phyloP scores from a whole-genome alignment of 2,113 vertebrate species.

The Epinephelus cyanopodus region DNA sequence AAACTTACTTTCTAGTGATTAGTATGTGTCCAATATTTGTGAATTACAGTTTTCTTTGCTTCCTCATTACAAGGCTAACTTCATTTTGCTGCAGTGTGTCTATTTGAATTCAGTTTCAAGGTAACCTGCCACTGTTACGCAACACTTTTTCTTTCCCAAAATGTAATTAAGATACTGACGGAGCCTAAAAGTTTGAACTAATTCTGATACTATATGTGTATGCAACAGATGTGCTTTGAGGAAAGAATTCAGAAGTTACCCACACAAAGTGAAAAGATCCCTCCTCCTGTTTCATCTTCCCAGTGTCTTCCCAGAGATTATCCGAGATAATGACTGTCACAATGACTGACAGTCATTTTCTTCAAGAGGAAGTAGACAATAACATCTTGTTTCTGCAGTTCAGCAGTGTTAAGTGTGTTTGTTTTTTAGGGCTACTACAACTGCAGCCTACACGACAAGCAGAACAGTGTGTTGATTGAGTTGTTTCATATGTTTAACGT shows the following conservation, averaged over 20 bases:
- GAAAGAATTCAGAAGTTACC: not conserved
- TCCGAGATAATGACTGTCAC: conserved; percentile 24
- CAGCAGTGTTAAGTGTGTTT: not conserved
- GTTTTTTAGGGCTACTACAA: not conserved
- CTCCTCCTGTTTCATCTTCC: not conserved
- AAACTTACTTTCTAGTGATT: not conserved
- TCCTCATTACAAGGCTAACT: not conserved
- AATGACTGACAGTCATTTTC: conserved; percentile 16
- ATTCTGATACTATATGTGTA: not conserved
- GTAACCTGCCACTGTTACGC: not conserved
- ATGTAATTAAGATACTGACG: not conserved
- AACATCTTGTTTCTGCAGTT: conserved; percentile 4
- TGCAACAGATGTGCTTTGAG: not conserved
- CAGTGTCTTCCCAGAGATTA: too few species aligned
- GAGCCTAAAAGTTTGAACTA: not conserved
- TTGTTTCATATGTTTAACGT: not conserved
- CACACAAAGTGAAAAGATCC: not conserved
- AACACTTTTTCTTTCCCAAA: not conserved
- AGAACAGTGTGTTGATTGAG: not conserved
- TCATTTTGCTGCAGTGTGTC: not conserved
- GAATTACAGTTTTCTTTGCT: not conserved
- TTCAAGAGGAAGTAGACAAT: not conserved
- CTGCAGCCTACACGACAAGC: not conserved
- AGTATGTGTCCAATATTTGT: not conserved
- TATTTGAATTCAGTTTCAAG: not conserved